phyloP scores from a whole-genome alignment of 2,113 vertebrate genomes.

The Bujurquina vittata region DNA sequence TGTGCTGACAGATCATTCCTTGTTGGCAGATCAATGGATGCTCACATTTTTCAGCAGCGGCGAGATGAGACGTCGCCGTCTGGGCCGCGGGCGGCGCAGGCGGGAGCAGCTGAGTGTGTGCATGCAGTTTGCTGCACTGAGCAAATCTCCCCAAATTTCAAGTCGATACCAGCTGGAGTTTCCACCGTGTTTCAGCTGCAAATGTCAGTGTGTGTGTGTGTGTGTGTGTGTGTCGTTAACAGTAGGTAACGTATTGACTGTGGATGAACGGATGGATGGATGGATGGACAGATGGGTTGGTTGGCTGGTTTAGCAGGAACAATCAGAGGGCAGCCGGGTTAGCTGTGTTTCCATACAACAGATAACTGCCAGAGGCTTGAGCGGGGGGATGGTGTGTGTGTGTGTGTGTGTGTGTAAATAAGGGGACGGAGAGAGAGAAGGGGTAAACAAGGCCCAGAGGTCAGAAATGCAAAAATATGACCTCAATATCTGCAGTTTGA shows the following conservation, averaged over 20 bases:
- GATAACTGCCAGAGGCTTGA: conserved; percentile 35
- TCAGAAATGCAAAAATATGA: conserved; percentile 31
- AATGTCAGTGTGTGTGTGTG: neutral
- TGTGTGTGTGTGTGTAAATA: neutral
- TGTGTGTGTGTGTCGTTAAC: neutral
- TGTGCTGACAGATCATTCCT: fast-evolving
- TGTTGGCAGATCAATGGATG: neutral
- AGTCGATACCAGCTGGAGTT: neutral
- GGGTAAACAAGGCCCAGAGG: conserved; percentile 32
- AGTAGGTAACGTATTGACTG: conserved; percentile 4
- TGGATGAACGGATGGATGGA: neutral
- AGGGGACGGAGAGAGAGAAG: neutral
- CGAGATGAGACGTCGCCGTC: neutral
- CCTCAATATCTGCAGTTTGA: conserved; percentile 34
- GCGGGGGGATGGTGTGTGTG: neutral
- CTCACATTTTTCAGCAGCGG: neutral
- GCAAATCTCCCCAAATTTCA: conserved; percentile 1
- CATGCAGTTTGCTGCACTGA: neutral
- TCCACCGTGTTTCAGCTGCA: neutral
- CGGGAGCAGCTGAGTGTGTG: neutral
- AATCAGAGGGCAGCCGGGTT: conserved; percentile 49
- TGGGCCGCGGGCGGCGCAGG: neutral
- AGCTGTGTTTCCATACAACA: conserved; percentile 67
- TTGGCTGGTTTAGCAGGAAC: conserved; percentile 54
- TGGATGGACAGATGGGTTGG: conserved; percentile 19